Percentiles rank a stretch among this genome's conserved stretches.
Conservation (phyloP, 2,888 invertebrate species). For the Nemotelus nigrinus region DNA sequence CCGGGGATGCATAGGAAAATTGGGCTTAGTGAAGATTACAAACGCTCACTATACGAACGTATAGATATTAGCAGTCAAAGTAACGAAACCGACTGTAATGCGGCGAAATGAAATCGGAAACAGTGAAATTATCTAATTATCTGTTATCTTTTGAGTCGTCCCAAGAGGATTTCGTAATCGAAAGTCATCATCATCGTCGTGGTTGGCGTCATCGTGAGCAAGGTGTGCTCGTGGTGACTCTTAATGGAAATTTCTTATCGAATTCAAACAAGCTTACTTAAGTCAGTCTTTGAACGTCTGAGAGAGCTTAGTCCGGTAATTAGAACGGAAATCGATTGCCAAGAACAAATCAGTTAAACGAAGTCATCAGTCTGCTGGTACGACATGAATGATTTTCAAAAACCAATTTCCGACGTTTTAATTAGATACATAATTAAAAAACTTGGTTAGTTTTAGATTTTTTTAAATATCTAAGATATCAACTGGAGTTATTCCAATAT, state of each 20-base stretch:
- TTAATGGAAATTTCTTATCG: slow-evolving; percentile 6
- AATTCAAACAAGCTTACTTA: background rate
- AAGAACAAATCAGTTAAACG: slow-evolving; percentile 38
- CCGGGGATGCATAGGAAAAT: background rate
- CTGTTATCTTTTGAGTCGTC: background rate
- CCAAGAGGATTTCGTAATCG: background rate
- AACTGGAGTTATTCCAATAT: background rate
- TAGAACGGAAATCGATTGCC: slow-evolving; percentile 49
- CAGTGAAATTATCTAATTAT: slow-evolving; percentile 16
- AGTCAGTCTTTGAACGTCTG: background rate
- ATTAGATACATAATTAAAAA: slow-evolving; percentile 25
- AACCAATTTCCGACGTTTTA: slow-evolving; percentile 49
- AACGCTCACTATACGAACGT: background rate
- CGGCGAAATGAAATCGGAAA: background rate
- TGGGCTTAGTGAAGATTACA: background rate
- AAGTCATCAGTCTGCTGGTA: background rate
- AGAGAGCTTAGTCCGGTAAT: slow-evolving; percentile 40
- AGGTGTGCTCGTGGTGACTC: too few relatives aligned
- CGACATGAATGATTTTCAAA: slow-evolving; percentile 45
- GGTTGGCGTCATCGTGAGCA: too few relatives aligned
- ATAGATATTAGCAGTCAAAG: background rate
- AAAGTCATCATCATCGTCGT: too few relatives aligned
- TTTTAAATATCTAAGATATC: background rate
- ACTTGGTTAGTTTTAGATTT: background rate
- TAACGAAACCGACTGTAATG: background rate